Base-by-base conservation (phyloP, 1,140 invertebrate genomes). In the Geopemphigus sp. region DNA sequence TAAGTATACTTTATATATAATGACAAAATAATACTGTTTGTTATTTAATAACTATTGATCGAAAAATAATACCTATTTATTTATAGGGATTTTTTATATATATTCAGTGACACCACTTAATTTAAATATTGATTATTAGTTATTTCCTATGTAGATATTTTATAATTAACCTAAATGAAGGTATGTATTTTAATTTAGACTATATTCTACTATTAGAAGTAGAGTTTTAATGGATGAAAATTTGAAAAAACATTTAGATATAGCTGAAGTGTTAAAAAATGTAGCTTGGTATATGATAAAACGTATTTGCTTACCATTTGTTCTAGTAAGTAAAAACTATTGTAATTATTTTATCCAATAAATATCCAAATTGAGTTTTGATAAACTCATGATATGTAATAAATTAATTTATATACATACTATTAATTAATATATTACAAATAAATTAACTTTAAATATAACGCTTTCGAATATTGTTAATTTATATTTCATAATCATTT, bases 261-360 rank as follows among this genome's bases (percentile, higher is more conserved):
- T 50, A 47, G 57, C 57, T 6, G 29, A 78, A 11, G 15, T 26
- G 8, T 29, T 78, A 14, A 78, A 50, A 50, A 78, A 61, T 78
- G 57, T 78, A 4, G 74, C 74, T 47, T 61, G 29, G 74, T 63
- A 19, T 45, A 61, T 78, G 56, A 78, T 78, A 19, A 61, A 78
- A 29, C 26, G 47, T 0, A 61, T 78, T 11, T 47, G 15, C 1
- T 78, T 78, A 47, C 74, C 74, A 26, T 78, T 78, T 61, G 39
- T 78, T 47, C n/a, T 47, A 61, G 74, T 78, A 29, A 78, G 56
- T 56, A 56, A 47, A 47, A 26, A 26, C 32, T 66, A 66, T 5
- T 22, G 5, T 22, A 12, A 66, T 22, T 66, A 39, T n/a, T 32
- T 64, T 32, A 15, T 26, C 22, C 5, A 26, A 24, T 61, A 5